A percentile compares a stretch with the other conserved stretches of the same genome.
phyloP scores from a whole-genome alignment of 1,140 invertebrate genomes.

The Harlomillsia oculata region DNA sequence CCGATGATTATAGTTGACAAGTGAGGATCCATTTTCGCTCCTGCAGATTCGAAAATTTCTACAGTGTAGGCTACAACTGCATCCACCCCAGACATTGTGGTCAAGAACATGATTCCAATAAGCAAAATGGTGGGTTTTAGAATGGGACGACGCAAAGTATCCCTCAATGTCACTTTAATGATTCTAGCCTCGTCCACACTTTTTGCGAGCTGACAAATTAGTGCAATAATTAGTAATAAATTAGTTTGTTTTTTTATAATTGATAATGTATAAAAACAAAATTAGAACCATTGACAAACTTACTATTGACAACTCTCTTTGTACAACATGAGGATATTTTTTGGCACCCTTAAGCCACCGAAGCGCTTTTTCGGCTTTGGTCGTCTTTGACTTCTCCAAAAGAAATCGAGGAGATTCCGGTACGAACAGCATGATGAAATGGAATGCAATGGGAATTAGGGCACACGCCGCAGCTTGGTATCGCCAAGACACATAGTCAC shows the following conservation, averaged over 20 bases:
- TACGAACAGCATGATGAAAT: slow-evolving; percentile 55
- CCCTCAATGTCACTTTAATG: slow-evolving; percentile 33
- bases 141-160: slow-evolving; percentile 14
- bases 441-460: slow-evolving; percentile 51
- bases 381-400: slow-evolving; percentile 49
- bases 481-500: not conserved
- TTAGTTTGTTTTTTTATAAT: too few species aligned
- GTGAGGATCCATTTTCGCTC: slow-evolving; percentile 36
- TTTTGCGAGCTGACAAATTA: slow-evolving; percentile 34
- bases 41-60: slow-evolving; percentile 42
- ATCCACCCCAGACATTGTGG: slow-evolving; percentile 44
- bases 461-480: slow-evolving; percentile 36
- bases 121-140: slow-evolving; percentile 58
- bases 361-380: slow-evolving; percentile 49
- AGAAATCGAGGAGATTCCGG: slow-evolving; percentile 63
- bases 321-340: slow-evolving; percentile 9
- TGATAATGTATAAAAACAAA: too few species aligned
- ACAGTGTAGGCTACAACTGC: slow-evolving; percentile 46
- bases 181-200: slow-evolving; percentile 36
- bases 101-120: slow-evolving; percentile 68
- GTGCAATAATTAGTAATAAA: too few species aligned
- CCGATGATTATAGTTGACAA: slow-evolving; percentile 45
- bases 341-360: slow-evolving; percentile 47
- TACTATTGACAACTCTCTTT: slow-evolving; percentile 16
- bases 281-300: too few species aligned